A percentile compares a stretch with the other conserved stretches of the same genome.
Conservation (phyloP, 2,888 invertebrate species). For the Callimorpha dominula region DNA sequence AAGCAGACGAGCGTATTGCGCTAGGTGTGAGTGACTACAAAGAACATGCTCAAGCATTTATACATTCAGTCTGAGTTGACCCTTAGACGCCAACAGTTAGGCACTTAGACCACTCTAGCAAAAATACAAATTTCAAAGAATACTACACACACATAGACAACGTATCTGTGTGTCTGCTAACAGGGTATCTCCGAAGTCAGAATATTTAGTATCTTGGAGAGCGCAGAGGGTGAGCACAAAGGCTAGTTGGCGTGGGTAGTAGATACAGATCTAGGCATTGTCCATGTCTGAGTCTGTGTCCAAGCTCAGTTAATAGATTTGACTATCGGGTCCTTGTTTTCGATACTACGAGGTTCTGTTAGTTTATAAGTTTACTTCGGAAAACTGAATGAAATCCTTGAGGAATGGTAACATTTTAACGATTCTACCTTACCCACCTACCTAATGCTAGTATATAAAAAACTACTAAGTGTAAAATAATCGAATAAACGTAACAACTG, state of each 20-base stretch:
- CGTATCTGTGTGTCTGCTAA: background rate
- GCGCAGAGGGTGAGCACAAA: constrained; percentile 42
- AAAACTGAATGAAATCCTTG: constrained; percentile 25
- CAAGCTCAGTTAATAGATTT: constrained; percentile 56
- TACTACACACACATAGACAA: background rate
- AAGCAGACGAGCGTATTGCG: too few relatives aligned
- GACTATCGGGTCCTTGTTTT: constrained; percentile 36
- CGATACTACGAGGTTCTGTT: constrained; percentile 11
- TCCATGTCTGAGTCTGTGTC: constrained; percentile 45
- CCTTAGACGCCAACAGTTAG: too few relatives aligned
- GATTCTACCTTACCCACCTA: background rate
- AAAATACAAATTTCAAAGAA: background rate
- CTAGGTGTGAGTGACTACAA: too few relatives aligned
- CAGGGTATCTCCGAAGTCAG: constrained; percentile 7
- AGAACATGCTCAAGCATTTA: too few relatives aligned
- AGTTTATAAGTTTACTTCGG: constrained; percentile 20
- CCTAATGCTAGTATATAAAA: background rate
- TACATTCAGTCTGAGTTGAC: too few relatives aligned
- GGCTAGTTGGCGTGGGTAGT: constrained; percentile 50
- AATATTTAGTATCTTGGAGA: constrained; percentile 22
- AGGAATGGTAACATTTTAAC: background rate
- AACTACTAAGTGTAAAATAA: too few relatives aligned
- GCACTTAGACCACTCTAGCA: background rate
- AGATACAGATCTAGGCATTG: constrained; percentile 60
- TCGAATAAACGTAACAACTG: too few relatives aligned